Evolutionary conservation across 2,113 vertebrate species (phyloP).

Genomic region (Strix uralensis): DNA sequence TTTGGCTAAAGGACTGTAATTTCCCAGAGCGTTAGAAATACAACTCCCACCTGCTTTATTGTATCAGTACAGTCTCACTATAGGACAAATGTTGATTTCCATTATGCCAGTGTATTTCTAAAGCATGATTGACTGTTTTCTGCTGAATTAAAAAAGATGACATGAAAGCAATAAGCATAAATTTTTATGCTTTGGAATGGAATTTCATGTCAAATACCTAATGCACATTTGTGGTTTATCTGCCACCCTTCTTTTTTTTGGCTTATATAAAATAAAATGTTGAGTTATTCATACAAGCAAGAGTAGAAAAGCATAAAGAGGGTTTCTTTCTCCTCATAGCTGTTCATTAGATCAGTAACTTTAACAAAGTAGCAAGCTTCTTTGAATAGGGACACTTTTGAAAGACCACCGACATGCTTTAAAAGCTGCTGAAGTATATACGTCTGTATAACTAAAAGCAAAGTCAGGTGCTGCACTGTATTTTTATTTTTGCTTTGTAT

Average conservation of each 20-base stretch:
- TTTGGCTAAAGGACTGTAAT: not conserved
- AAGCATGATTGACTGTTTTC: not conserved
- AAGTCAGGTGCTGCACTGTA: not conserved
- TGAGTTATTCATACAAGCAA: not conserved
- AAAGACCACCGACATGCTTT: not conserved
- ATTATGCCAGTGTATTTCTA: not conserved
- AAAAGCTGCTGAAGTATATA: not conserved
- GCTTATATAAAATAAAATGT: not conserved
- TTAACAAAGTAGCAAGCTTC: not conserved
- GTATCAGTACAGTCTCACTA: not conserved
- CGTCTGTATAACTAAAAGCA: not conserved
- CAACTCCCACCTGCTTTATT: not conserved
- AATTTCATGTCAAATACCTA: not conserved
- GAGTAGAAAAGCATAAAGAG: not conserved
- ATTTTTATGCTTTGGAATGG: not conserved
- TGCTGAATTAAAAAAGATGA: not conserved
- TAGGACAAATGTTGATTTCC: not conserved
- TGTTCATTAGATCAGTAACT: not conserved
- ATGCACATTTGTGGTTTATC: not conserved
- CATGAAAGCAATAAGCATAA: not conserved
- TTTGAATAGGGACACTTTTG: not conserved
- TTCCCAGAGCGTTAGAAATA: not conserved
- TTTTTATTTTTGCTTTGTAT: constrained; percentile 6
- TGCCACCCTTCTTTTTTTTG: not conserved
- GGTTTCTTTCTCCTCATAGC: not conserved